Evolutionary conservation across 2,888 invertebrate species (phyloP).

Genomic region (Tubulanus polymorphus): DNA sequence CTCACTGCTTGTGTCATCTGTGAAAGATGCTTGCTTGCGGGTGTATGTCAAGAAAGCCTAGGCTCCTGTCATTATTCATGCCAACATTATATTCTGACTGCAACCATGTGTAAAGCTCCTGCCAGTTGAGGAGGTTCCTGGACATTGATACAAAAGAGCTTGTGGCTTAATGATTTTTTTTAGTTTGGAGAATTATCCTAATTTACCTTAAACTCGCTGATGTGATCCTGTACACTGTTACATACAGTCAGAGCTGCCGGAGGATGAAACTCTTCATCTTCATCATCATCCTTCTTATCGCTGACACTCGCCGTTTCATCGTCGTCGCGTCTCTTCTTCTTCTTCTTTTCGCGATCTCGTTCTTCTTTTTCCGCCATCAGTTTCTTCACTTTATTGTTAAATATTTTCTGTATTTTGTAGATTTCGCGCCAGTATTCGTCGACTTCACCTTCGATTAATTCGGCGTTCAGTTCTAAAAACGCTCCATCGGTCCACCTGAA

Average conservation of each 20-base stretch:
- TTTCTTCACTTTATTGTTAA: slow-evolving; percentile 49
- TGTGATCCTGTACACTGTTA: slow-evolving; percentile 48
- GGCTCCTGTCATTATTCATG: too few relatives aligned
- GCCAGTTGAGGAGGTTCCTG: too few relatives aligned
- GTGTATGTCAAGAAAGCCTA: too few relatives aligned
- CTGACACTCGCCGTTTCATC: slow-evolving; percentile 51
- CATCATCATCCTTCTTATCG: slow-evolving; percentile 55
- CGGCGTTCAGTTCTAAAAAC: slow-evolving; percentile 78
- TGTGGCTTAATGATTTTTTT: too few relatives aligned
- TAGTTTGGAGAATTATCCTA: too few relatives aligned
- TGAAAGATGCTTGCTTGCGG: too few relatives aligned
- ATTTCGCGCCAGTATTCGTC: slow-evolving; percentile 74
- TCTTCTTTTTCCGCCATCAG: slow-evolving; percentile 48
- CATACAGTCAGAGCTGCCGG: slow-evolving; percentile 58
- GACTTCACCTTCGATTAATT: slow-evolving; percentile 72
- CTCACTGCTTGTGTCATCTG: too few relatives aligned
- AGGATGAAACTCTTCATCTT: slow-evolving; percentile 51
- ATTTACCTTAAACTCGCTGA: slow-evolving; percentile 61
- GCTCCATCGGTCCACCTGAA: slow-evolving; percentile 84
- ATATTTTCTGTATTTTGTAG: slow-evolving; percentile 70
- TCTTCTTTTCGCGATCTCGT: slow-evolving; percentile 45
- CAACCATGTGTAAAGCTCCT: too few relatives aligned
- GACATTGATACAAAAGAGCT: too few relatives aligned
- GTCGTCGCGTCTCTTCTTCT: slow-evolving; percentile 59
- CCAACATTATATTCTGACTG: too few relatives aligned